These are phyloP conservation scores for Chironomus striatipennis DNA, from an alignment of 1,140 invertebrate species.

Conservation along the genomic window DNA sequence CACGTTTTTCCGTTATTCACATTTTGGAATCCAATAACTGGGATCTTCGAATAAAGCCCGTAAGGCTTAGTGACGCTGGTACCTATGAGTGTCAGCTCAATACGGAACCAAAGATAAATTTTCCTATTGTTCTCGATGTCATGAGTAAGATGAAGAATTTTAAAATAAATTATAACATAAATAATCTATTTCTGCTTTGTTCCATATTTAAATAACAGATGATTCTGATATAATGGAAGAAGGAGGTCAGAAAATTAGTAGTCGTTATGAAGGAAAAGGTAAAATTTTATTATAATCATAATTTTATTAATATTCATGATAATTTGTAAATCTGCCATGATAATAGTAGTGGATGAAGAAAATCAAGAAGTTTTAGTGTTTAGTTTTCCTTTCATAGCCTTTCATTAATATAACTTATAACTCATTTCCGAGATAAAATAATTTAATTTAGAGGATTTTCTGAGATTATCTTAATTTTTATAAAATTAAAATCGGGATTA, in stretches of 20 bases:
- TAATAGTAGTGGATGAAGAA: no score
- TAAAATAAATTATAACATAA: not conserved
- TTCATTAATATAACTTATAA: no score
- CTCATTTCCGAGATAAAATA: no score
- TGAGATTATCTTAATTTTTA: no score
- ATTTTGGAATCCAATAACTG: slow-evolving; percentile 48
- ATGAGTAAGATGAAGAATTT: slow-evolving; percentile 43
- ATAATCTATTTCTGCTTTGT: not conserved
- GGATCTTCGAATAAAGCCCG: slow-evolving; percentile 57
- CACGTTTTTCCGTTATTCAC: slow-evolving; percentile 51
- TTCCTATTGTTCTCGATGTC: slow-evolving; percentile 55
- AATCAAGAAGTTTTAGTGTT: no score
- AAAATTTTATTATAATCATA: not conserved
- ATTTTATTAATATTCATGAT: no score
- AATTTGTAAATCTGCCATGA: no score
- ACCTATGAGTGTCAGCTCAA: slow-evolving; percentile 73
- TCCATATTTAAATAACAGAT: not conserved
- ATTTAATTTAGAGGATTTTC: no score
- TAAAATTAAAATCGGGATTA: no score
- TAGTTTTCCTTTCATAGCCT: no score
- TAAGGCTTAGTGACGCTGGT: slow-evolving; percentile 54
- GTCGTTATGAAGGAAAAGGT: slow-evolving; percentile 1
- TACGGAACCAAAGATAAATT: slow-evolving; percentile 68
- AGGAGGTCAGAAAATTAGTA: not conserved
- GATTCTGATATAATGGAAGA: not conserved